phyloP scores from a whole-genome alignment of 2,888 invertebrate species.

The Eristalis intricaria region DNA sequence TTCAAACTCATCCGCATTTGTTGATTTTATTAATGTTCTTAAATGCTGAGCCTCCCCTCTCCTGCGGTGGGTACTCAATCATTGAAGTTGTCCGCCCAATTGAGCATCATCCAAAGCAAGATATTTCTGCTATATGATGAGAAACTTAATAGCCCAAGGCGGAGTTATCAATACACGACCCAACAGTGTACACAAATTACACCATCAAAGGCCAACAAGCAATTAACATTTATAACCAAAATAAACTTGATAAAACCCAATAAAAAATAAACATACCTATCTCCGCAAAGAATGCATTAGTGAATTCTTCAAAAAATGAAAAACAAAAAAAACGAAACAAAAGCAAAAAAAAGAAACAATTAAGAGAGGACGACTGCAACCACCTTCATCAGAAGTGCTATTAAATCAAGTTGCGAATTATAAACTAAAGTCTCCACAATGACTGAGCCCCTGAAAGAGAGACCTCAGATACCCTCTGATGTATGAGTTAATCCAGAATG shows the following conservation, averaged over 20 bases:
- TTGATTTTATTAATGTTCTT: not conserved
- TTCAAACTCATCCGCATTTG: not conserved
- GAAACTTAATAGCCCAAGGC: constrained; percentile 16
- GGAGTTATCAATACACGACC: constrained; percentile 22
- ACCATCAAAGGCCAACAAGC: constrained; percentile 6
- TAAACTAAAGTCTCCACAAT: constrained; percentile 23
- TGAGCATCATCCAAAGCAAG: not conserved
- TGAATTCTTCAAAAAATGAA: constrained; percentile 2
- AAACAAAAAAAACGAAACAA: not conserved
- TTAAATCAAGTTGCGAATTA: constrained; percentile 28
- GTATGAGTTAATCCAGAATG: constrained; percentile 40
- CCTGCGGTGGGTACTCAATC: not conserved
- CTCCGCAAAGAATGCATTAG: constrained; percentile 20
- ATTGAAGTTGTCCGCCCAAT: not conserved
- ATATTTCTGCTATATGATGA: not conserved
- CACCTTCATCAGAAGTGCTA: constrained; percentile 5
- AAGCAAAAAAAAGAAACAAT: not conserved
- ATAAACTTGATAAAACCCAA: constrained; percentile 11
- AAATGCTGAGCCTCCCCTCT: not conserved
- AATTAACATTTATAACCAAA: constrained; percentile 14
- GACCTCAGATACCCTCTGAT: constrained; percentile 14
- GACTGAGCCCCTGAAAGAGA: constrained; percentile 2
- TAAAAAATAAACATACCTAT: constrained; percentile 7
- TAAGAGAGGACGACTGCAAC: constrained; percentile 1
- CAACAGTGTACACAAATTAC: constrained; percentile 12